Evolutionary conservation across 2,113 vertebrate genomes (phyloP).

Genomic region (Rattus rattus): DNA sequence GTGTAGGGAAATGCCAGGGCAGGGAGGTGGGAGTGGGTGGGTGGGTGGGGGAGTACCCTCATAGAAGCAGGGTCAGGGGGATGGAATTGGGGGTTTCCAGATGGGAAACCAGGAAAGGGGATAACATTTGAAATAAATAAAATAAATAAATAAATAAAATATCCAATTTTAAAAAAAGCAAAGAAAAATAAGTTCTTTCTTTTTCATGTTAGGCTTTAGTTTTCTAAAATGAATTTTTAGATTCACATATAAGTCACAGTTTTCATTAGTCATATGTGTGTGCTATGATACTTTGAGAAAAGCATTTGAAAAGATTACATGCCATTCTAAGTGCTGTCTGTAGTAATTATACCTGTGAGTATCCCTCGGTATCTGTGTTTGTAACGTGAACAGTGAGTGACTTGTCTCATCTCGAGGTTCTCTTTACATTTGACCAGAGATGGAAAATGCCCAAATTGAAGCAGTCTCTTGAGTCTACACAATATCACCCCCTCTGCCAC

Average conservation of each 20-base stretch:
- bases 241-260: background rate
- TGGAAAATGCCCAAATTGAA: slow-evolving; percentile 52
- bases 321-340: slow-evolving; percentile 32
- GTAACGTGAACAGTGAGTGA: background rate
- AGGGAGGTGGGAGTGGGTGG: too few species aligned
- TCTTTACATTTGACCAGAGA: slow-evolving; percentile 53
- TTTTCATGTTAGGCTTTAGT: background rate
- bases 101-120: too few species aligned
- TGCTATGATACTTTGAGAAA: background rate
- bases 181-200: background rate
- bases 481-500: background rate
- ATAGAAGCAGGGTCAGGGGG: too few species aligned
- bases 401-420: slow-evolving; percentile 13
- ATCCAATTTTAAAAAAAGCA: too few species aligned
- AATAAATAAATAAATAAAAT: too few species aligned
- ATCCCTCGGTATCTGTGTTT: background rate
- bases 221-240: background rate
- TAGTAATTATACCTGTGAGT: background rate
- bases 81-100: too few species aligned
- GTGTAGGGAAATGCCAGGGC: too few species aligned
- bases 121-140: too few species aligned
- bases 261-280: background rate
- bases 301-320: slow-evolving; percentile 45
- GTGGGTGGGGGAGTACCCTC: too few species aligned
- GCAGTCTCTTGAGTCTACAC: background rate